Percentiles rank a stretch among this genome's conserved stretches.
These are phyloP conservation scores for Crotalus tigris DNA, from an alignment of 2,113 vertebrate species.

Conservation along the genomic window DNA sequence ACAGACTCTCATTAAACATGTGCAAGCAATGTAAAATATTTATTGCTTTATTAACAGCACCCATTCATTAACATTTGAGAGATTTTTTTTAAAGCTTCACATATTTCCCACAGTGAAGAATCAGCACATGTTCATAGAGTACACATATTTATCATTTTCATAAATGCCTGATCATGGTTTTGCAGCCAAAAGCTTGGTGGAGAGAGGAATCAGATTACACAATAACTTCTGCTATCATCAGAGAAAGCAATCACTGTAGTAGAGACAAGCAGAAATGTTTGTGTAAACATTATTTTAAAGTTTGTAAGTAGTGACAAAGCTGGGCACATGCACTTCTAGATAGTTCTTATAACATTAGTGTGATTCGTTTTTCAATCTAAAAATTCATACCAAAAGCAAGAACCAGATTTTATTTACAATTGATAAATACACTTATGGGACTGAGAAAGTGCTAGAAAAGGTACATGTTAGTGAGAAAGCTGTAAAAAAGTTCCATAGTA, in stretches of 20 bases:
- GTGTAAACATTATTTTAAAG: not conserved
- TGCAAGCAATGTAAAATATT: not conserved
- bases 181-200: not conserved
- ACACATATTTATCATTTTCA: rapidly evolving
- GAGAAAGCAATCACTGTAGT: not conserved
- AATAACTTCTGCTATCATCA: not conserved
- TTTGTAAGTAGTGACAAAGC: not conserved
- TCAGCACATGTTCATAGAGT: not conserved
- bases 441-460: not conserved
- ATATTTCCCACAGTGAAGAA: rapidly evolving
- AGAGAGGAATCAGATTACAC: not conserved
- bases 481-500: not conserved
- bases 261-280: not conserved
- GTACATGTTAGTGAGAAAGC: not conserved
- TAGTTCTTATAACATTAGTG: not conserved
- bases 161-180: rapidly evolving
- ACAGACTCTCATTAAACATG: not conserved
- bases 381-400: not conserved
- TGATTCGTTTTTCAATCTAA: not conserved
- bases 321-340: not conserved
- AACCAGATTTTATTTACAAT: not conserved
- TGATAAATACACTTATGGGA: not conserved
- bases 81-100: not conserved
- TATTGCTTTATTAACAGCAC: not conserved
- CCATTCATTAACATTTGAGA: rapidly evolving